These are phyloP conservation scores for Eupithecia subumbrata DNA, from an alignment of 2,888 invertebrate genomes.

Conservation along the genomic window DNA sequence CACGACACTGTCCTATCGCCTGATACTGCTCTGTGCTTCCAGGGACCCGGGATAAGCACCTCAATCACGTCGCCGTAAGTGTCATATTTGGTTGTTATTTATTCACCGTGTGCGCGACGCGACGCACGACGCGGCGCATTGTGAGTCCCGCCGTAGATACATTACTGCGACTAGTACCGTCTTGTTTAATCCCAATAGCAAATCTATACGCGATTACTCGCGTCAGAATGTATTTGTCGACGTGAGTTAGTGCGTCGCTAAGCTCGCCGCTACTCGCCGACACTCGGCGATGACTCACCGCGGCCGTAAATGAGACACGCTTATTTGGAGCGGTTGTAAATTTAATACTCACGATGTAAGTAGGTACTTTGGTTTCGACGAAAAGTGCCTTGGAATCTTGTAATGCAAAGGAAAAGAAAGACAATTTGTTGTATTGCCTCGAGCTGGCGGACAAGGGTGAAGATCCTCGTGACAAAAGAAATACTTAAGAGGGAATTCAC, in stretches of 20 bases:
- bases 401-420: not conserved
- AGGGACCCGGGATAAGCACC: not conserved
- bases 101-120: not conserved
- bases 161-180: no score
- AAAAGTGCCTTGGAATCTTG: not conserved
- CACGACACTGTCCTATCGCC: not conserved
- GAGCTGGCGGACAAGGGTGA: no score
- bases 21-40: not conserved
- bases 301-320: not conserved
- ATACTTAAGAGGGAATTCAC: no score
- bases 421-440: not conserved
- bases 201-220: not conserved
- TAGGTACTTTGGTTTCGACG: no score
- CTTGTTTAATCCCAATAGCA: not conserved
- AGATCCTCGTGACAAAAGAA: no score
- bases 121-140: no score
- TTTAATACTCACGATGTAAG: not conserved
- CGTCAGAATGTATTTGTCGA: not conserved
- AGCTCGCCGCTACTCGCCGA: not conserved
- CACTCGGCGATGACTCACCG: not conserved
- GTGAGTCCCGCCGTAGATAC: no score
- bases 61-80: slow-evolving; percentile 9
- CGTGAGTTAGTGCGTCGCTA: not conserved
- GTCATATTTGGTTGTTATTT: not conserved
- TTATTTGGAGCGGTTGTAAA: not conserved